Evolutionary conservation across 2,888 invertebrate species (phyloP), one percentile per base, ranked within the genome.

Genomic region (Tridacna crocea): DNA sequence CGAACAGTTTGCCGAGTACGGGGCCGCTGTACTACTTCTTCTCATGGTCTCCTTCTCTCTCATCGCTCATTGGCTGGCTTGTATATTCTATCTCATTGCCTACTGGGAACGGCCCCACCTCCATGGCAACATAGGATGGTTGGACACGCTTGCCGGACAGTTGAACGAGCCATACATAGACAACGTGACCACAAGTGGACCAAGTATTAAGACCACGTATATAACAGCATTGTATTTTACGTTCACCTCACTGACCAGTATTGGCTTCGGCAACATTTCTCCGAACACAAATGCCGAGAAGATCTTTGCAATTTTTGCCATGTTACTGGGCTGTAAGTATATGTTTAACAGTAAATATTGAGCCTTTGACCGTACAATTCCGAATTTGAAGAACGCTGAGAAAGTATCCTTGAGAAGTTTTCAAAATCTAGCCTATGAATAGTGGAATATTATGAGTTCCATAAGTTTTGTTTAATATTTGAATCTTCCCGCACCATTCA

Each of bases 161-260:
- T 87, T 90, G n/a, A 89, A 92, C 48, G 89, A 84, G 83, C 92
- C 92, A 0, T 94, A 92, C 84, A 83, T 90, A 51, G 86, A 83
- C n/a, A 94, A 94, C 87, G 93, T 93, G 77, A 92, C 94, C 17
- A 87, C 87, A n/a, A 91, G 92, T 78, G 94, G 94, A 24, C 94
- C 94, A 0, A 92, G 93, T 75, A 93, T 94, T 55, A 89, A 91
- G 78, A 93, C 94, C 61, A 92, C 92, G 78, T 94, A 94, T 85
- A 93, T 94, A 74, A 94, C 94, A 24, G 92, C 94, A 13, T 89
- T 94, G 48, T 94, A 94, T 89, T 94, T 94, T 89, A 94, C 94
- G 10, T 93, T 94, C 86, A 94, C 94, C 8, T 93, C 91, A 66
- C 88, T 94, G 66, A 94, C 94, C 27, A 94, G 94, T 88, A 94